Evolutionary conservation across 1,140 invertebrate genomes (phyloP).

Genomic region (Drosophila ironensis): DNA sequence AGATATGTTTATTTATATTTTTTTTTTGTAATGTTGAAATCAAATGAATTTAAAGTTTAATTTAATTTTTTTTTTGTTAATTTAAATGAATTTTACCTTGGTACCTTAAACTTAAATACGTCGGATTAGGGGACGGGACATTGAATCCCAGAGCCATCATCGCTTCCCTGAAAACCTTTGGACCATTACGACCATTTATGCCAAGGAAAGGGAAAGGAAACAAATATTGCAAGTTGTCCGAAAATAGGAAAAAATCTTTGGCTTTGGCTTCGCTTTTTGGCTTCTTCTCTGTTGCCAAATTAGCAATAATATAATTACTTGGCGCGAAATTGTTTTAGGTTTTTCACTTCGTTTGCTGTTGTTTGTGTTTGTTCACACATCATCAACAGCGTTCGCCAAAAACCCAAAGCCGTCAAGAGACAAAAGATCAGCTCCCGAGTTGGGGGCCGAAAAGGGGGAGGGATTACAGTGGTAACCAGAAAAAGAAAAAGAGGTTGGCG

Average conservation of each 20-base stretch:
- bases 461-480: slow-evolving; percentile 20
- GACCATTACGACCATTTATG: slow-evolving; percentile 15
- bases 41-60: too few relatives aligned
- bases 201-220: slow-evolving; percentile 29
- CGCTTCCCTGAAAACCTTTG: slow-evolving; percentile 41
- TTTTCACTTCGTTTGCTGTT: slow-evolving; percentile 33
- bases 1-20: too few relatives aligned
- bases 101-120: too few relatives aligned
- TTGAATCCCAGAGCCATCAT: slow-evolving; percentile 19
- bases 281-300: slow-evolving; percentile 40
- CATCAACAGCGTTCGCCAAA: slow-evolving; percentile 34
- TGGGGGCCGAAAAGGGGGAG: not conserved
- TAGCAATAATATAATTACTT: slow-evolving; percentile 79
- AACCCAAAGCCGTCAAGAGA: not conserved
- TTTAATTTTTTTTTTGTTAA: too few relatives aligned
- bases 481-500: slow-evolving; percentile 41
- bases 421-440: slow-evolving; percentile 12
- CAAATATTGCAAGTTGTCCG: not conserved
- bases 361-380: slow-evolving; percentile 70
- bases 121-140: too few relatives aligned
- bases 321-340: slow-evolving; percentile 74
- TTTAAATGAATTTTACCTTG: too few relatives aligned
- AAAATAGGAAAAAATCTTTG: slow-evolving; percentile 4
- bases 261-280: not conserved
- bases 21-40: too few relatives aligned